Evolutionary conservation across 2,113 vertebrate species (phyloP), one percentile per base, ranked within the genome.

Genomic region (Rhadina sibilatrix): DNA sequence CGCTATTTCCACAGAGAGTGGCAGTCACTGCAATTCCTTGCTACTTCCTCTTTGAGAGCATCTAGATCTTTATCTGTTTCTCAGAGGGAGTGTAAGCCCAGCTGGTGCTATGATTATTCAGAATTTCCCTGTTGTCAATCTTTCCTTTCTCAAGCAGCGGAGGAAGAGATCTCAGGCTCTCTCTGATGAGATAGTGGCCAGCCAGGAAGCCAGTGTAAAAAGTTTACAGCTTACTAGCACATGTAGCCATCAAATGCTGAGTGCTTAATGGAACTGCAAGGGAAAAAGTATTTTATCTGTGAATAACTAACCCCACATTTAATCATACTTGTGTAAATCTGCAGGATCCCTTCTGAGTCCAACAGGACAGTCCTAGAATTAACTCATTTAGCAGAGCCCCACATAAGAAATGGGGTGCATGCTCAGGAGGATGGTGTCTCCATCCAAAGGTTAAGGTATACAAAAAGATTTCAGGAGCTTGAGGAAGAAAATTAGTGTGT

Each of bases 401-500:
- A 4, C 3, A 3, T 18, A 15, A 89, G 63, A 86, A 85, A 71
- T 13, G 5, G 20, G 12, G 19, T 79, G 40, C 68, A 44, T 70
- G 24, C 59, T 96, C 57, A 79, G 71, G 87, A 92, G 42, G 21
- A 50, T 1, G 0, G 50, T 7, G 20, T 10, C 66, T 97, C 31
- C 87, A 65, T 65, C 50, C 2, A 1, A 49, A 89, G 86, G 74
- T 71, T 78, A 87, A 94, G 25, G 12, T 35, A 42, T n/a, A 66
- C 40, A 44, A 42, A 82, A 85, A n/a, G 54, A 59, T 82, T 88
- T 87, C 80, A 85, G 75, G 66, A 96, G 61, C 52, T 50, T 87
- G 65, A 95, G 31, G 76, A 81, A 93, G 66, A 60, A 87, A 94
- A 96, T 94, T 76, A 94, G 52, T 85, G 80, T 81, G 69, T 71